A percentile compares a stretch with the other conserved stretches of the same genome.
Conservation (phyloP, 2,888 invertebrate genomes). For the Pandemis cinnamomeana region DNA sequence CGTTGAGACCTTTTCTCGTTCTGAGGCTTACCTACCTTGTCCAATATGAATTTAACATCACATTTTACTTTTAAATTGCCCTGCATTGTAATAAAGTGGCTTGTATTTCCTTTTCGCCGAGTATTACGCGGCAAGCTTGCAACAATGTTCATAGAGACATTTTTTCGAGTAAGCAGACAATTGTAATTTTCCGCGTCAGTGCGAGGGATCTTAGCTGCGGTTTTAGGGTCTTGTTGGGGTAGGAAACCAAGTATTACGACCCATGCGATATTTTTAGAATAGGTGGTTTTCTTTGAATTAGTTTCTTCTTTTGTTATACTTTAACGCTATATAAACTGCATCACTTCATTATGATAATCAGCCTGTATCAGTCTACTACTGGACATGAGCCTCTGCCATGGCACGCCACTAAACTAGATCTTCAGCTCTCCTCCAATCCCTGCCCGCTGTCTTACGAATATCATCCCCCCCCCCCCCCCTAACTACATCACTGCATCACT, state of each 20-base stretch:
- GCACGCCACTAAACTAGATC: too few relatives aligned
- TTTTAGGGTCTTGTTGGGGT: slow-evolving; percentile 47
- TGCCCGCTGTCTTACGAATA: too few relatives aligned
- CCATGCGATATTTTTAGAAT: background rate
- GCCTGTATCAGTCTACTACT: too few relatives aligned
- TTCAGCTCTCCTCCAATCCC: too few relatives aligned
- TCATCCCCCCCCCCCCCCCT: too few relatives aligned
- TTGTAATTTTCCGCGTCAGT: slow-evolving; percentile 75
- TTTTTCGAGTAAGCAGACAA: slow-evolving; percentile 52
- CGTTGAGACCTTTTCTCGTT: slow-evolving; percentile 15
- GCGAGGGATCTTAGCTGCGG: slow-evolving; percentile 64
- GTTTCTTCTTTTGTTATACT: too few relatives aligned
- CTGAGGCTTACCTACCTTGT: slow-evolving; percentile 24
- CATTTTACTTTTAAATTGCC: slow-evolving; percentile 39
- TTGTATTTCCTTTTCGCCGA: slow-evolving; percentile 32
- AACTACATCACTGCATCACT: too few relatives aligned
- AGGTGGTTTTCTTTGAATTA: too few relatives aligned
- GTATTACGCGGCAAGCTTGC: slow-evolving; percentile 12
- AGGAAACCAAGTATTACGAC: background rate
- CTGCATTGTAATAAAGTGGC: slow-evolving; percentile 35
- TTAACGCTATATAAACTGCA: too few relatives aligned
- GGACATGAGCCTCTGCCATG: too few relatives aligned
- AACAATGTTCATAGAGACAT: slow-evolving; percentile 33
- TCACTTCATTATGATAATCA: too few relatives aligned
- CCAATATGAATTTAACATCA: slow-evolving; percentile 40